Evolutionary conservation across 2,888 invertebrate genomes (phyloP), one percentile per base, ranked within the genome.

Genomic region (Polyommatus icarus): DNA sequence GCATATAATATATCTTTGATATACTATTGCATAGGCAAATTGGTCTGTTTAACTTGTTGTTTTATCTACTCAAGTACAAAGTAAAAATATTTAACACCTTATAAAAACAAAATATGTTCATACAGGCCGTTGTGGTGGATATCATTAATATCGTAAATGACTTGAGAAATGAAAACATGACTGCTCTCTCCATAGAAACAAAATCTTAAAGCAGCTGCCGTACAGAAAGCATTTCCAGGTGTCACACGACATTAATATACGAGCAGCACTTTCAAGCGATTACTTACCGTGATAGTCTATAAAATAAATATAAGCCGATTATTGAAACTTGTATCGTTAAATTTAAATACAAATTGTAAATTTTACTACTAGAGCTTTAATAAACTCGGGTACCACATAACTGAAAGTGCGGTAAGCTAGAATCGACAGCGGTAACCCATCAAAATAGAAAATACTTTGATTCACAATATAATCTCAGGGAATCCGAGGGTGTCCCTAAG

Each of bases 201-300:
- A 54, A 54, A 75, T 75, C 75, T 75, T 54, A 29, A 50, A 54
- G 75, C 75, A 75, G 75, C 29, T 75, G 75, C 15, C n/a, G 20
- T 40, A 46, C 46, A 72, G 12, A 72, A 54, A 50, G 6, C 7
- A 75, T 50, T 54, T 18, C 54, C 36, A 36, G 36, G 50, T 75
- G 75, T 50, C 50, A 46, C 29, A 50, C 24, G 54, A 54, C 75
- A 50, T 50, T 75, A 75, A 54, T 75, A 24, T 24, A 75, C 50
- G 50, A 75, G 46, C 18, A 12, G 24, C 50, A 15, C 20, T 46
- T 75, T 54, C 40, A 3, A 36, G 71, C 50, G 75, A 75, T 29
- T 15, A 20, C 40, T 20, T 29, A 29, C 24, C 29, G 29, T 75
- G 75, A 75, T 75, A 75, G 67, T 54, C 24, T 50, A 50, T 75